Percentiles rank a stretch among this genome's conserved stretches.
Evolutionary conservation across 2,888 invertebrate genomes (phyloP).

Genomic region (Xylophagus ater): DNA sequence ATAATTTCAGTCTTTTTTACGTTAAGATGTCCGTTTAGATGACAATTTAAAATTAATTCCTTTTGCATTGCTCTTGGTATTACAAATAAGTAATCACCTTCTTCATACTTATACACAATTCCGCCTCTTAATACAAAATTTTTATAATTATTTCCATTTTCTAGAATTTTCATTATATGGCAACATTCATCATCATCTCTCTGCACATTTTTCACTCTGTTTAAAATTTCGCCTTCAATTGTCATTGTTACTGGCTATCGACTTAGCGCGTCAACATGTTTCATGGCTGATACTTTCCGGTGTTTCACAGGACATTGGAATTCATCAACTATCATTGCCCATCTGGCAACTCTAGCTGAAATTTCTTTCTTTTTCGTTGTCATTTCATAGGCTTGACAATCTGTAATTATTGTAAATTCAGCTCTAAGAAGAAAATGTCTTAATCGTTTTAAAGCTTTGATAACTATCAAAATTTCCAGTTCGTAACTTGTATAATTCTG

Average conservation of each 20-base stretch:
- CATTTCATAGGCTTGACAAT: not conserved
- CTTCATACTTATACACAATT: too few relatives aligned
- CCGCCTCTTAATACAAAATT: too few relatives aligned
- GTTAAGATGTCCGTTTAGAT: too few relatives aligned
- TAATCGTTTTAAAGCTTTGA: not conserved
- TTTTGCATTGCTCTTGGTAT: slow-evolving; percentile 12
- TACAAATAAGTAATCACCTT: too few relatives aligned
- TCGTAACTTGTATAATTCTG: not conserved
- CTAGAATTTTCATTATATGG: too few relatives aligned
- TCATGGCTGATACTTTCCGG: slow-evolving; percentile 10
- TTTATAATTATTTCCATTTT: too few relatives aligned
- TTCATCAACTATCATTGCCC: slow-evolving; percentile 19
- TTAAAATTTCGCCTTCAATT: not conserved
- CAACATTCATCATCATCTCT: slow-evolving; percentile 7
- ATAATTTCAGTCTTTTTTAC: too few relatives aligned
- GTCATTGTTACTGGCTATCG: slow-evolving; percentile 8
- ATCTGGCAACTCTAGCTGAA: slow-evolving; percentile 17
- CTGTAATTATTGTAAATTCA: slow-evolving; percentile 1
- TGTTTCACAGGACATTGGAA: not conserved
- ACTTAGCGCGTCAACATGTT: slow-evolving; percentile 17
- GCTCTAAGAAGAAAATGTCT: not conserved
- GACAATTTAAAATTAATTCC: too few relatives aligned
- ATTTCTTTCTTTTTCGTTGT: slow-evolving; percentile 23
- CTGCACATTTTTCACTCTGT: not conserved
- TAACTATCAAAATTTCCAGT: not conserved